These are phyloP conservation scores for Hypomecis punctinalis DNA, from an alignment of 2,888 invertebrate species.

Conservation along the genomic window DNA sequence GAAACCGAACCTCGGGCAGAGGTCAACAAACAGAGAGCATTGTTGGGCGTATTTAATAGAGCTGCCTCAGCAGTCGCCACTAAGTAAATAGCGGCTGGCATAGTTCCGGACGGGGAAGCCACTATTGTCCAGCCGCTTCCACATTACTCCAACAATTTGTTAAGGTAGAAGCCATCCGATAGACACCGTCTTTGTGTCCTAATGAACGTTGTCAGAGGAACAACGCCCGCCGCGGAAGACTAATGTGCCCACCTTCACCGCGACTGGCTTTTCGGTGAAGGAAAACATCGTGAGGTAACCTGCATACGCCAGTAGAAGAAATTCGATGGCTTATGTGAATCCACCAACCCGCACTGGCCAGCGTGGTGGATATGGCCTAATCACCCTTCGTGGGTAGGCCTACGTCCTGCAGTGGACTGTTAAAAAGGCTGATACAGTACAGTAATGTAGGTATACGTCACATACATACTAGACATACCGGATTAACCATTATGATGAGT, in stretches of 20 bases:
- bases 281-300: no score
- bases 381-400: no score
- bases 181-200: conserved; percentile 75
- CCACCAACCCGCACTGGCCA: no score
- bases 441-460: no score
- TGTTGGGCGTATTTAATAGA: conserved; percentile 45
- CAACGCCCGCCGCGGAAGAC: conserved; percentile 68
- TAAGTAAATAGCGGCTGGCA: conserved; percentile 49
- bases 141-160: conserved; percentile 73
- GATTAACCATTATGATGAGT: no score
- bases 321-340: no score
- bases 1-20: conserved; percentile 20
- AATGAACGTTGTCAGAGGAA: conserved; percentile 79
- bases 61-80: conserved; percentile 33
- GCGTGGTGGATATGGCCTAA: no score
- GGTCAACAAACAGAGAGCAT: conserved; percentile 41
- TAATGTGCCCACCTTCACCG: conserved; percentile 73
- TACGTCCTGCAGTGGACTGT: no score
- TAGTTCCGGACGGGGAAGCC: conserved; percentile 51
- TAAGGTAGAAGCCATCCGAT: conserved; percentile 75
- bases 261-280: no score
- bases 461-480: no score
- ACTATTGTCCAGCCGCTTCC: conserved; percentile 62
- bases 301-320: no score
- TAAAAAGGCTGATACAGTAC: no score